A percentile compares a stretch with the other conserved stretches of the same genome.
Conservation (phyloP, 2,888 invertebrate species). For the Drosophila infuscata region DNA sequence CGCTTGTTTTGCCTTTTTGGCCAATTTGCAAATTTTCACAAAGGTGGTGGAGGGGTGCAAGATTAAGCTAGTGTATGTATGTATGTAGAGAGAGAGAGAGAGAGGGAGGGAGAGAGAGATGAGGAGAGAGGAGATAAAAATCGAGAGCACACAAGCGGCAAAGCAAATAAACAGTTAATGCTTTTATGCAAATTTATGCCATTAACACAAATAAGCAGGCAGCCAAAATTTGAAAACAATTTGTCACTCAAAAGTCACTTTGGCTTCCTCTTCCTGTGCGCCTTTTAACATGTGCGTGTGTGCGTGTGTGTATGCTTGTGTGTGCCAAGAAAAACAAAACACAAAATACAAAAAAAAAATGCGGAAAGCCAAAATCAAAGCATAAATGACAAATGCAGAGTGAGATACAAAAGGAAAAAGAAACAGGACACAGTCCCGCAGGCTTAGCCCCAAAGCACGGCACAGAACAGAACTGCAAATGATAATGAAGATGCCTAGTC, state of each 20-base stretch:
- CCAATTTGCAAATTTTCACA: conserved; percentile 78
- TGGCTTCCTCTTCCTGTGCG: conserved; percentile 47
- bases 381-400: conserved; percentile 72
- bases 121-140: background rate
- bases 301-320: conserved; percentile 12
- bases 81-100: background rate
- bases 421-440: conserved; percentile 14
- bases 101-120: background rate
- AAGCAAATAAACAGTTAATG: conserved; percentile 82
- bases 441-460: conserved; percentile 28
- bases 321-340: conserved; percentile 34
- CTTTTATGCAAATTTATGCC: conserved; percentile 82
- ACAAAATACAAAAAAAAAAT: conserved; percentile 18
- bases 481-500: conserved; percentile 78
- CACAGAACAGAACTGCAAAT: conserved; percentile 33
- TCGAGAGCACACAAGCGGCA: conserved; percentile 58
- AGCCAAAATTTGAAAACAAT: conserved; percentile 80
- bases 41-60: conserved; percentile 38
- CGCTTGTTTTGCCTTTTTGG: conserved; percentile 66
- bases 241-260: conserved; percentile 82
- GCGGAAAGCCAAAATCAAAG: conserved; percentile 65
- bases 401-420: conserved; percentile 22
- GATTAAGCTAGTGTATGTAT: conserved; percentile 48
- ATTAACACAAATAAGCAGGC: conserved; percentile 80
- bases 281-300: conserved; percentile 33